Evolutionary conservation across 2,888 invertebrate genomes (phyloP).

Genomic region (Opisthograptis luteolata): DNA sequence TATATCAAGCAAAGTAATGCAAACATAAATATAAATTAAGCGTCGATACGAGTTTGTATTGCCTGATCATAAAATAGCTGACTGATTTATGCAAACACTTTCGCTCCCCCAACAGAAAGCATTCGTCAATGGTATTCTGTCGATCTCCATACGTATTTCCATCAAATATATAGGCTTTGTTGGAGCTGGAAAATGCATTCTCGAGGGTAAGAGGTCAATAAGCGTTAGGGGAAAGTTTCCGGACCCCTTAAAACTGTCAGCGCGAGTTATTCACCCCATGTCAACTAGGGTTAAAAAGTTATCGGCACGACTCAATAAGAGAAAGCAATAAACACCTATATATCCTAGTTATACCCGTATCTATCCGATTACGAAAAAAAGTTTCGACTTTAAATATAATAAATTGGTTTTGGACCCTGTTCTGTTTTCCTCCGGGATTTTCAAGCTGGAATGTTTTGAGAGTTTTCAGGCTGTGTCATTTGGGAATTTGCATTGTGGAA

Average conservation of each 20-base stretch:
- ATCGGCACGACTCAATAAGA: conserved; percentile 64
- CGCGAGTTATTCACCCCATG: conserved; percentile 73
- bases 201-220: conserved; percentile 70
- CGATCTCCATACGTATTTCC: conserved; percentile 62
- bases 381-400: conserved; percentile 47
- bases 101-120: conserved; percentile 45
- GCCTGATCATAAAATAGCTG: conserved; percentile 31
- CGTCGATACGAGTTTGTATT: conserved; percentile 16
- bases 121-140: conserved; percentile 55
- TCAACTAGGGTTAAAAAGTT: conserved; percentile 76
- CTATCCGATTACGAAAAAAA: conserved; percentile 40
- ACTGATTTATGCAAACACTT: conserved; percentile 34
- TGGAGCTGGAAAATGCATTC: conserved; percentile 63
- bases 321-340: conserved; percentile 65
- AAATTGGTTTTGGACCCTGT: conserved; percentile 40
- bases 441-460: conserved; percentile 28
- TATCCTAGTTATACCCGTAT: conserved; percentile 30
- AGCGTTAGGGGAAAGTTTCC: conserved; percentile 65
- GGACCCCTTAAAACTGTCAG: conserved; percentile 73
- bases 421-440: conserved; percentile 30
- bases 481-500: conserved; percentile 26
- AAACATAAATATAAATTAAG: conserved; percentile 27
- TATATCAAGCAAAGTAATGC: conserved; percentile 9
- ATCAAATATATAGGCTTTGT: conserved; percentile 57
- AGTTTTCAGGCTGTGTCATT: conserved; percentile 22